Base-by-base conservation (phyloP, 2,888 invertebrate genomes). In the Petrolisthes manimaculis region DNA sequence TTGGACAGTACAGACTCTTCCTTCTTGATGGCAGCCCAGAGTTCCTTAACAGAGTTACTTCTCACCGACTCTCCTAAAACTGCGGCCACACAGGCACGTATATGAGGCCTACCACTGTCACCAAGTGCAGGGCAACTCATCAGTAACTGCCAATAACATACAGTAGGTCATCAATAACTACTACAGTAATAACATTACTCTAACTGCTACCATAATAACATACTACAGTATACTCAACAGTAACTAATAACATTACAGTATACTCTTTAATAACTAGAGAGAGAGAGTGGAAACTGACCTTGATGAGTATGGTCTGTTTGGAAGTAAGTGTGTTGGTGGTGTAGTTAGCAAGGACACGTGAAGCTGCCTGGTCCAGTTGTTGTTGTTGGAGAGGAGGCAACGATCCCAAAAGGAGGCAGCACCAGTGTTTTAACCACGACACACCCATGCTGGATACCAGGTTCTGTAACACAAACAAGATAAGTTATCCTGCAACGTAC, bases 1-100 rank as follows among this genome's bases (percentile, higher is more conserved):
- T 81, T 74, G 6, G 79, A 79, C 74, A 91, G 91, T 12, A 91
- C 89, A 24, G 90, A 89, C 51, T 91, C 85, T 74, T 92, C 88
- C 37, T 61, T 88, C 18, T 84, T 67, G 54, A 88, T 84, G 53
- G 81, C 74, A 56, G 71, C 56, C 24, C 79, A 88, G 18, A 88
- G 71, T 4, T 84, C 74, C 74, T 84, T 88, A 12, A 88, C 84
- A 54, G 51, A 9, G 5, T n/a, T 9, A 80, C 84, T 88, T n/a
- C 84, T 67, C 56, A 84, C 83, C 9, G 78, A 78, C 56, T 83
- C 88, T n/a, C 74, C 51, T 18, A 88, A 53, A n/a, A 88, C 51
- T 8, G 81, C 67, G n/a, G 88, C 84, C 55, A 88, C 77, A 18
- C 84, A 80, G n/a, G 84, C 88, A 77, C 80, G 79, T 18, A 88